Evolutionary conservation across 2,113 vertebrate species (phyloP), one percentile per base, ranked within the genome.

Genomic region (Accipiter cooperii): DNA sequence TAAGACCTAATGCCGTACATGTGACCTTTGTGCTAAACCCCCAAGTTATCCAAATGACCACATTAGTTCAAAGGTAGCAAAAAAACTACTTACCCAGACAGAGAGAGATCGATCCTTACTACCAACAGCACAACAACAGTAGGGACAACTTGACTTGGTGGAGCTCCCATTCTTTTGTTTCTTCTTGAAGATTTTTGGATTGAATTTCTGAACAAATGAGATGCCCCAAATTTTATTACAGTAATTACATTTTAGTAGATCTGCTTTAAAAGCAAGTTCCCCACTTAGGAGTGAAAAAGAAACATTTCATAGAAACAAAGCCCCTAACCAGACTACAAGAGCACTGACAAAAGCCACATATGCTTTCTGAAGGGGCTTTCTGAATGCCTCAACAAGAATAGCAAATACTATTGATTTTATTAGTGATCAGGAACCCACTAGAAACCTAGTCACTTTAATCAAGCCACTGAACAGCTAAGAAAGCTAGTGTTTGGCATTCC

Each of bases 121-220:
- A 73, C 99, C 99, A 0, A 99, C 99, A 1, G 99, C 99, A 84
- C 99, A 99, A 97, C 99, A 99, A 97, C 99, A 99, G 97, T 99
- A 99, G 0, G 99, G 99, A 93, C 99, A 99, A 92, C 98, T 99
- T 20, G 99, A 98, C 85, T 99, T 99, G 2, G 98, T 97, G n/a
- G 99, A 98, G 94, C 99, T 99, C 74, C 99, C 99, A 26, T 99
- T 99, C 97, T 99, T 99, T 93, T 99, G 99, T 91, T 99, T 99
- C 98, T 99, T 99, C 97, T 99, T 99, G 89, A 99, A 99, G 97
- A 99, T 99, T 98, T 99, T 99, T 54, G 99, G 99, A 96, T 99
- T 99, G 97, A 99, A 99, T 98, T 99, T 99, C 99, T 99, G 74
- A 84, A 96, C 19, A 95, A 79, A 70, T 69, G 33, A 97, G 52